These are phyloP conservation scores for Pentalonia nigronervosa DNA, from an alignment of 1,140 invertebrate genomes.

Conservation along the genomic window DNA sequence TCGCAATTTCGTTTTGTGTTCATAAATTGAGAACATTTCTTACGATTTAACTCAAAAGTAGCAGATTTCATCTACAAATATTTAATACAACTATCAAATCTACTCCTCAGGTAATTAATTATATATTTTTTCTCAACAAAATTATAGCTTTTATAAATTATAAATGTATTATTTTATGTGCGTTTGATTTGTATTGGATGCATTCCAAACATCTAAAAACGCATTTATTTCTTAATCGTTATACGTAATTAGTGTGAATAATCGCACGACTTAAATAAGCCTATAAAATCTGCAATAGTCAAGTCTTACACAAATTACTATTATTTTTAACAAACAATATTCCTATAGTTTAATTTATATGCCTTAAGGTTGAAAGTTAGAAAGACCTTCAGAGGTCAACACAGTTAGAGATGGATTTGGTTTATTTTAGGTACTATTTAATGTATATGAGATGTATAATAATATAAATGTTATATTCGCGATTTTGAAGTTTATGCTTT, in stretches of 20 bases:
- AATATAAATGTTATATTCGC: background rate
- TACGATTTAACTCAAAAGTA: background rate
- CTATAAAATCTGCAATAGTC: background rate
- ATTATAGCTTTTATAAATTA: background rate
- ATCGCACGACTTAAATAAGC: background rate
- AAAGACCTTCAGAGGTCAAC: constrained; percentile 52
- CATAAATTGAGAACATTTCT: background rate
- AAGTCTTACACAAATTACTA: background rate
- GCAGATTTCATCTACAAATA: background rate
- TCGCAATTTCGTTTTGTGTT: no score
- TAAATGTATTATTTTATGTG: background rate
- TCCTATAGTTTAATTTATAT: background rate
- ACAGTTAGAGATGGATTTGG: background rate
- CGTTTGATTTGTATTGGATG: background rate
- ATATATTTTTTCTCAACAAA: background rate
- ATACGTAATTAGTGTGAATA: background rate
- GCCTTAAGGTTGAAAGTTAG: background rate
- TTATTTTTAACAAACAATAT: background rate
- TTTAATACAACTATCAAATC: background rate
- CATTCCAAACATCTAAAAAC: background rate
- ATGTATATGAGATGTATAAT: background rate
- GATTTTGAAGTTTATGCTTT: background rate
- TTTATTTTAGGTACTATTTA: background rate
- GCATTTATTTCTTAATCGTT: background rate
- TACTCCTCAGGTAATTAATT: background rate